phyloP scores from a whole-genome alignment of 2,888 invertebrate species.

The Pediacus dermestoides region DNA sequence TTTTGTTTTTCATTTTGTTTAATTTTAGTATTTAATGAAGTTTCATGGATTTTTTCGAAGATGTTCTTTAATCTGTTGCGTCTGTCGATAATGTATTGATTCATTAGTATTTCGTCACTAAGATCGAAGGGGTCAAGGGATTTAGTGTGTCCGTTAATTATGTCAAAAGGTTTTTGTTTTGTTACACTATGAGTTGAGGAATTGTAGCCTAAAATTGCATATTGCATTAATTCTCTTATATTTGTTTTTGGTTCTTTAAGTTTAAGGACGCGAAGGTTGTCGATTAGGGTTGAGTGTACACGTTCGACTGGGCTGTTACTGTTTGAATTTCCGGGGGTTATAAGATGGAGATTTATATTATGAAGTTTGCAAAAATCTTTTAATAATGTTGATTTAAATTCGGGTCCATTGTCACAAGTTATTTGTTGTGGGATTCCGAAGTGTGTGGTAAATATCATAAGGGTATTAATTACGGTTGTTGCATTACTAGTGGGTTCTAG shows the following conservation, averaged over 20 bases:
- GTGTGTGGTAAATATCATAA: slow-evolving; percentile 10
- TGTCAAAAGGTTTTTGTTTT: slow-evolving; percentile 16
- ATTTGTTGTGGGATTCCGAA: slow-evolving; percentile 18
- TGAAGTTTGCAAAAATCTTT: slow-evolving; percentile 19
- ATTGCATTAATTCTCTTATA: slow-evolving; percentile 12
- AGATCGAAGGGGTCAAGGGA: slow-evolving; percentile 13
- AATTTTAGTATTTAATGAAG: slow-evolving; percentile 11
- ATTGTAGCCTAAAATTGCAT: slow-evolving; percentile 19
- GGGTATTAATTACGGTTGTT: slow-evolving; percentile 8
- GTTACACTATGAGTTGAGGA: slow-evolving; percentile 17
- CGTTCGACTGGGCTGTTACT: slow-evolving; percentile 22
- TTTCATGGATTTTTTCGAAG: slow-evolving; percentile 14
- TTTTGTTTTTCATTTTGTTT: slow-evolving; percentile 13
- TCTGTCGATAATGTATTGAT: slow-evolving; percentile 18
- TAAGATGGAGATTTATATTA: slow-evolving; percentile 24
- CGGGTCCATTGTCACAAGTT: slow-evolving; percentile 18
- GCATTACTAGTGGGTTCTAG: slow-evolving; percentile 9
- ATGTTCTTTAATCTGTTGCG: slow-evolving; percentile 13
- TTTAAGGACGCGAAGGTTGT: slow-evolving; percentile 16
- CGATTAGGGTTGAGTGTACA: slow-evolving; percentile 25
- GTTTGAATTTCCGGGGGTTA: slow-evolving; percentile 21
- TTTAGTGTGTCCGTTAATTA: slow-evolving; percentile 16
- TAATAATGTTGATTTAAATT: slow-evolving; percentile 20
- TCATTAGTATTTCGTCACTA: slow-evolving; percentile 11
- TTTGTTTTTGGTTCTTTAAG: slow-evolving; percentile 9